A percentile compares a stretch with the other conserved stretches of the same genome.
These are phyloP conservation scores for Opisthograptis luteolata DNA, from an alignment of 2,888 invertebrate genomes.

Conservation along the genomic window DNA sequence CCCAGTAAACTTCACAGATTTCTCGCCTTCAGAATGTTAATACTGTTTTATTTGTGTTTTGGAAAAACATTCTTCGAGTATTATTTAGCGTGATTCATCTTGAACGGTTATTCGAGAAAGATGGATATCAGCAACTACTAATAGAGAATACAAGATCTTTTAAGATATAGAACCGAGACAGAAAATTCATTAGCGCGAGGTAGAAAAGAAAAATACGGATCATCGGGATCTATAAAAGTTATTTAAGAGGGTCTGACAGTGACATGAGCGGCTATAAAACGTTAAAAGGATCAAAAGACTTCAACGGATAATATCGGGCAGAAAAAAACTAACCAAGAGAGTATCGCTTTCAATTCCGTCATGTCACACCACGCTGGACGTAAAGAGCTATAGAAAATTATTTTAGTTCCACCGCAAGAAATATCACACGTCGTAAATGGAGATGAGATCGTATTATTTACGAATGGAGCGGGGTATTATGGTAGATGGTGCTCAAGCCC, in stretches of 20 bases:
- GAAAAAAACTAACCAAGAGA: slow-evolving; percentile 31
- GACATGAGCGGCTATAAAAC: slow-evolving; percentile 36
- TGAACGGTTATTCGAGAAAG: slow-evolving; percentile 3
- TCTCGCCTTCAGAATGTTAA: slow-evolving; percentile 39
- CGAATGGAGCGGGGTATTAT: slow-evolving; percentile 36
- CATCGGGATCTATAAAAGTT: slow-evolving; percentile 22
- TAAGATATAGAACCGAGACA: slow-evolving; percentile 26
- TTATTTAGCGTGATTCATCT: slow-evolving; percentile 18
- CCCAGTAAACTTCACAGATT: slow-evolving; percentile 44
- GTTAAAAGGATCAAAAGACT: slow-evolving; percentile 35
- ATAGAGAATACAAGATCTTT: slow-evolving; percentile 16
- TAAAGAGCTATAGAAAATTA: slow-evolving; percentile 46
- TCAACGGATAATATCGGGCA: slow-evolving; percentile 35
- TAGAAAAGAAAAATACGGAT: slow-evolving; percentile 21
- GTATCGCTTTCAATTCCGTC: slow-evolving; percentile 40
- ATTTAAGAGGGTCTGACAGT: slow-evolving; percentile 37
- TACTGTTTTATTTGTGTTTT: slow-evolving; percentile 44
- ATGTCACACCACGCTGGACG: slow-evolving; percentile 32
- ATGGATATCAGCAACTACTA: slow-evolving; percentile 5
- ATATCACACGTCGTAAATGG: slow-evolving; percentile 65
- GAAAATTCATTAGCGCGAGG: slow-evolving; percentile 14
- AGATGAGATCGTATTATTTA: slow-evolving; percentile 59
- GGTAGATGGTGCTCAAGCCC: slow-evolving; percentile 42
- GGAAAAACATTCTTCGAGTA: slow-evolving; percentile 41
- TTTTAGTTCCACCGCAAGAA: slow-evolving; percentile 53